phyloP scores from a whole-genome alignment of 2,797 vertebrate species.

The Lemur catta region DNA sequence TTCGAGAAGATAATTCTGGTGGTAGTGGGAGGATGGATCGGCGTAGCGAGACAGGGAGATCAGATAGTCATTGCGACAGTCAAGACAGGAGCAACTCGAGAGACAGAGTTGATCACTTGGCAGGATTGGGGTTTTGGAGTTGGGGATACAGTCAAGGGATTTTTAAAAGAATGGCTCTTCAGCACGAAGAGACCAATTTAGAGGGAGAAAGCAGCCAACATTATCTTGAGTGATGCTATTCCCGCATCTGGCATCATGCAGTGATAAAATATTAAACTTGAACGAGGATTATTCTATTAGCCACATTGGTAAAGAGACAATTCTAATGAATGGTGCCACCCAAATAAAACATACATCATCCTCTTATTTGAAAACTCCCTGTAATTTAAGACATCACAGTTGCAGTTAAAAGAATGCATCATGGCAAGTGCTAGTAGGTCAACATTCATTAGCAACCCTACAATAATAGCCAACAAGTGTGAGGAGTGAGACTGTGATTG shows the following conservation, averaged over 20 bases:
- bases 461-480: constrained; percentile 60
- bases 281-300: constrained; percentile 6
- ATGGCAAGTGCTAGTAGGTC: constrained; percentile 1
- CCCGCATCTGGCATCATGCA: background rate
- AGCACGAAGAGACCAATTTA: background rate
- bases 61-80: no score
- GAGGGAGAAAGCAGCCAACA: background rate
- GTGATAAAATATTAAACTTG: constrained; percentile 6
- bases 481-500: background rate
- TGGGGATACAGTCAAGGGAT: background rate
- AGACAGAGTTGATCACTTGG: background rate
- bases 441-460: constrained; percentile 61
- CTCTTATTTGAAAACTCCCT: constrained; percentile 38
- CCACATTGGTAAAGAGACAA: constrained; percentile 30
- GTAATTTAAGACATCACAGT: constrained; percentile 29
- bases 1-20: background rate
- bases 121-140: background rate
- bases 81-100: background rate
- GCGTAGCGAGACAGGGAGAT: background rate
- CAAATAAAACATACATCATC: constrained; percentile 45
- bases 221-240: background rate
- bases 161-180: background rate
- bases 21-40: background rate
- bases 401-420: constrained; percentile 47
- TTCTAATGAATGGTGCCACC: constrained; percentile 44